Evolutionary conservation across 2,113 vertebrate species (phyloP).

Genomic region (Gymnorhina tibicen): DNA sequence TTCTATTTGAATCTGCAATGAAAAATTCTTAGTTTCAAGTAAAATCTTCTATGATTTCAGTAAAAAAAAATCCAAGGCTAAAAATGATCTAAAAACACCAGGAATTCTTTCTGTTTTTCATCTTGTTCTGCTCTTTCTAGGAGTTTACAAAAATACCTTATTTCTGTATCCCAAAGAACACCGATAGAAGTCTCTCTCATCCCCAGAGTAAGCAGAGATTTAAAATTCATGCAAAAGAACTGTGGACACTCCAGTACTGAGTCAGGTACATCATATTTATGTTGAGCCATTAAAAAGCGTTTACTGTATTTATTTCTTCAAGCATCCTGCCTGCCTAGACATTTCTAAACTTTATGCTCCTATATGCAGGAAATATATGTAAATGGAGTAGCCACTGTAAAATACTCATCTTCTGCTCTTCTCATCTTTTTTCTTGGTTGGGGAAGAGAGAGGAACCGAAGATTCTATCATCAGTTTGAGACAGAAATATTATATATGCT

Average conservation of each 20-base stretch:
- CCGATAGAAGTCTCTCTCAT: not conserved
- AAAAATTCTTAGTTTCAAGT: not conserved
- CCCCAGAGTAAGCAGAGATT: not conserved
- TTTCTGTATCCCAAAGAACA: not conserved
- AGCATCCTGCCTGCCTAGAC: not conserved
- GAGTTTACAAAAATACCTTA: not conserved
- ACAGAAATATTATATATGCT: not conserved
- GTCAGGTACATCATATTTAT: not conserved
- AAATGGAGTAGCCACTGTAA: slow-evolving; percentile 20
- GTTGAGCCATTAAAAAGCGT: not conserved
- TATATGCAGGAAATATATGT: slow-evolving; percentile 4
- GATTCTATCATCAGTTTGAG: not conserved
- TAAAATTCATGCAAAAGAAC: not conserved
- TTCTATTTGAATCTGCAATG: not conserved
- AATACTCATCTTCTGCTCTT: slow-evolving; percentile 24
- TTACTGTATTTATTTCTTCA: slow-evolving; percentile 14
- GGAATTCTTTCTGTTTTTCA: not conserved
- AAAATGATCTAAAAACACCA: not conserved
- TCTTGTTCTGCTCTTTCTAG: not conserved
- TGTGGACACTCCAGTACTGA: not conserved
- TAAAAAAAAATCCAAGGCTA: not conserved
- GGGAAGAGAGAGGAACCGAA: not conserved
- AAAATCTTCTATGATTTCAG: not conserved
- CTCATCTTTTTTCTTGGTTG: not conserved
- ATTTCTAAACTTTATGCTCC: slow-evolving; percentile 9